Evolutionary conservation across 2,888 invertebrate species (phyloP).

Genomic region (Acleris emargana): DNA sequence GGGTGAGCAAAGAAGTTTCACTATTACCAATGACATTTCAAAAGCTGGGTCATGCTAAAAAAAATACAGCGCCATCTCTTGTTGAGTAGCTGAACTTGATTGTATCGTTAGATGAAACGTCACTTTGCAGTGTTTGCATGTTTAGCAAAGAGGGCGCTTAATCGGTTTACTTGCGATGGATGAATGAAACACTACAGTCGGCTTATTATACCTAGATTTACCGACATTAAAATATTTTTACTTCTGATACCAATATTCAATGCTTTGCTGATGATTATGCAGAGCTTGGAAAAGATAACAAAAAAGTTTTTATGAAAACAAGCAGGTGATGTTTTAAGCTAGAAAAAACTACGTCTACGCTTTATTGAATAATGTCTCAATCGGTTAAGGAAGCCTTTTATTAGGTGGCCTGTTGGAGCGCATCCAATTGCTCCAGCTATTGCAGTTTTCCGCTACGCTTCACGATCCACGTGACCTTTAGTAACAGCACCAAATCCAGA

Average conservation of each 20-base stretch:
- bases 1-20: too few species aligned
- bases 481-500: background rate
- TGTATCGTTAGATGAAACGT: background rate
- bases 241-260: too few species aligned
- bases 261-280: too few species aligned
- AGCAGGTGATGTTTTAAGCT: background rate
- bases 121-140: constrained; percentile 9
- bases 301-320: background rate
- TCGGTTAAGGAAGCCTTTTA: constrained; percentile 35
- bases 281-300: background rate
- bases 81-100: constrained; percentile 50
- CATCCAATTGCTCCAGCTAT: constrained; percentile 39
- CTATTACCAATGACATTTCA: too few species aligned
- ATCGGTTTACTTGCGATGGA: background rate
- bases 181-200: too few species aligned
- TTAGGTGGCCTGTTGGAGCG: constrained; percentile 23
- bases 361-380: constrained; percentile 39
- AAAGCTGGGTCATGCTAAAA: constrained; percentile 28
- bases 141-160: constrained; percentile 40
- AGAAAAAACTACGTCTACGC: constrained; percentile 31
- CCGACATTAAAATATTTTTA: too few species aligned
- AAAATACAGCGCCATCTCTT: constrained; percentile 66
- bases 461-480: constrained; percentile 17
- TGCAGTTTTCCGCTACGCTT: constrained; percentile 41
- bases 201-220: too few species aligned